A percentile compares a stretch with the other conserved stretches of the same genome.
These are phyloP conservation scores for Iselma pallidipennis DNA, from an alignment of 2,888 invertebrate genomes.

Conservation along the genomic window DNA sequence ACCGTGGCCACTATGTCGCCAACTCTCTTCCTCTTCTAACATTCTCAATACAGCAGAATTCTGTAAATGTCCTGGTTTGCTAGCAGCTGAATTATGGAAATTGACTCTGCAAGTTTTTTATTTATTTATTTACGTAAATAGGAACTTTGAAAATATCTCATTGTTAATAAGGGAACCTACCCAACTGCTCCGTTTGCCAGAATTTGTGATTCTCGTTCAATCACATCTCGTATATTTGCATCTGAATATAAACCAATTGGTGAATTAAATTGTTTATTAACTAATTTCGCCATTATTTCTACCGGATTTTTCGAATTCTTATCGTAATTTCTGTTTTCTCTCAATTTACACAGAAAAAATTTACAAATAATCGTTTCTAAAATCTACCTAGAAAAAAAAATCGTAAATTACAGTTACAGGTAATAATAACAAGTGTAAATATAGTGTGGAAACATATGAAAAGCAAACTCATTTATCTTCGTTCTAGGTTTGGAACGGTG, in stretches of 20 bases:
- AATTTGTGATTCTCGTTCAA: conserved; percentile 76
- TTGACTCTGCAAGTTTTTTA: too few species aligned
- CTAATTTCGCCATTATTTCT: conserved; percentile 70
- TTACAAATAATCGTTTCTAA: conserved; percentile 36
- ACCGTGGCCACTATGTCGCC: conserved; percentile 66
- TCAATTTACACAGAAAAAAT: background rate
- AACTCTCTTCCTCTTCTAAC: conserved; percentile 81
- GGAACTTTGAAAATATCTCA: background rate
- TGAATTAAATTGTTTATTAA: conserved; percentile 89
- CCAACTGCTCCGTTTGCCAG: conserved; percentile 79
- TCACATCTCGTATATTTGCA: conserved; percentile 77
- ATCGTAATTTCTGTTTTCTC: background rate
- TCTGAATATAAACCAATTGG: conserved; percentile 85
- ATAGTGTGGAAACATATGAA: background rate
- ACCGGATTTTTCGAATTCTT: conserved; percentile 12
- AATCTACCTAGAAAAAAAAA: conserved; percentile 36
- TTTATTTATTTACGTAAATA: background rate
- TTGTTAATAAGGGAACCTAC: conserved; percentile 58
- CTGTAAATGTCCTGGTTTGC: conserved; percentile 79
- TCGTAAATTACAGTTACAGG: background rate
- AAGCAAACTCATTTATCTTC: background rate
- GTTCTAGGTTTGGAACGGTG: background rate
- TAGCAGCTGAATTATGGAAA: conserved; percentile 71
- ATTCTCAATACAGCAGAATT: conserved; percentile 84
- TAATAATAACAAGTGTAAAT: background rate